Percentiles rank a stretch among this genome's conserved stretches.
Evolutionary conservation across 2,797 vertebrate species (phyloP).

Genomic region (Spinus pinus): DNA sequence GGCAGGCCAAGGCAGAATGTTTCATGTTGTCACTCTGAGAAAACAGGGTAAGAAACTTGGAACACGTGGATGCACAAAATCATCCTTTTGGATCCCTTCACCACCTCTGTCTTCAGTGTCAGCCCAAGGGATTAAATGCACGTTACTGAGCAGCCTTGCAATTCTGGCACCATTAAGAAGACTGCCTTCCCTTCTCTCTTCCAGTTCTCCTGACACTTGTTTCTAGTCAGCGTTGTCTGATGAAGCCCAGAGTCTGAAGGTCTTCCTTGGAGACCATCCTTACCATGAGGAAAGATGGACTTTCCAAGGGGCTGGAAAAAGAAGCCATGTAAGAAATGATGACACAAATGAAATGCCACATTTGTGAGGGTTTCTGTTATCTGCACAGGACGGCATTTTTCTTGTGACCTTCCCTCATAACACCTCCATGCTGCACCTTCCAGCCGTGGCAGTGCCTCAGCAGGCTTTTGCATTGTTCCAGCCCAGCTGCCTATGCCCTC

Average conservation of each 20-base stretch:
- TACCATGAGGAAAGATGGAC: neutral
- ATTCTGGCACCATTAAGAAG: neutral
- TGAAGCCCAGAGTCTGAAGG: neutral
- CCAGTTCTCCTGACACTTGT: neutral
- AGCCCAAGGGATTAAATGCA: neutral
- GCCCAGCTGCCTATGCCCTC: neutral
- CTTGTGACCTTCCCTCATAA: neutral
- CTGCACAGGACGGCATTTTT: neutral
- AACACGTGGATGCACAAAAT: neutral
- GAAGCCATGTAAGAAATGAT: neutral
- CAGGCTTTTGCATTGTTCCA: neutral
- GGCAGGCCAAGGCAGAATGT: neutral
- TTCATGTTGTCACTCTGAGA: neutral
- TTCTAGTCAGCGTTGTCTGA: neutral
- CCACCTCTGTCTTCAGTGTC: neutral
- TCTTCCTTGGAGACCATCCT: neutral
- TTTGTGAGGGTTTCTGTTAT: neutral
- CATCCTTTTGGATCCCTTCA: neutral
- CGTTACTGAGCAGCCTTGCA: neutral
- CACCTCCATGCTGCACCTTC: accelerated
- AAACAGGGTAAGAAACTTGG: neutral
- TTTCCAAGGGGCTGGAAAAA: neutral
- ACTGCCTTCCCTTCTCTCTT: neutral
- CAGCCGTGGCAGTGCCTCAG: neutral
- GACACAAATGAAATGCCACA: neutral